phyloP scores from a whole-genome alignment of 1,140 invertebrate species.

The Nylanderia fulva region DNA sequence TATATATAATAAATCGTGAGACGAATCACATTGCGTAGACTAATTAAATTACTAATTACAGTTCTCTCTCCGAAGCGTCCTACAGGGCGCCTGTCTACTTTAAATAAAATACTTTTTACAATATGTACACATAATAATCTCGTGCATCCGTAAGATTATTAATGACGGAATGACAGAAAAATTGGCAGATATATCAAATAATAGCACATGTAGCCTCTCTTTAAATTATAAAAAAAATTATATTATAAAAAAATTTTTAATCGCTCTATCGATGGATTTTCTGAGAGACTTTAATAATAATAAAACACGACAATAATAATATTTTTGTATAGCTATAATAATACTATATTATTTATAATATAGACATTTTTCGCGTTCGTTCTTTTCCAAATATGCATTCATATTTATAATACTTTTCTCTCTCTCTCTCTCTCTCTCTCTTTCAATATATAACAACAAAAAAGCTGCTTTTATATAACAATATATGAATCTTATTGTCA shows the following conservation, averaged over 20 bases:
- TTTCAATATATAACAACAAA: not conserved
- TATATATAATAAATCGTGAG: not conserved
- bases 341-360: conserved; percentile 34
- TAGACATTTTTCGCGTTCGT: not conserved
- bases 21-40: conserved; percentile 16
- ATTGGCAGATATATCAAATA: conserved; percentile 25
- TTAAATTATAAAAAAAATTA: not conserved
- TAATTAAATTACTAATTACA: conserved; percentile 49
- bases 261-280: not conserved
- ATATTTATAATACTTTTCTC: no score
- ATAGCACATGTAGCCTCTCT: conserved; percentile 20
- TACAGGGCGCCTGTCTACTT: not conserved
- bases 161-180: conserved; percentile 24
- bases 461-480: not conserved
- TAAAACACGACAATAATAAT: not conserved
- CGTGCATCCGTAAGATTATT: conserved; percentile 18
- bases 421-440: no score
- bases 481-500: not conserved
- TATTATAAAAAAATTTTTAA: no score
- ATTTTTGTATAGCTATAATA: not conserved
- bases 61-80: not conserved
- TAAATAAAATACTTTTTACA: conserved; percentile 26
- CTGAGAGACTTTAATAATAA: not conserved
- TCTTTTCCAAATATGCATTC: not conserved
- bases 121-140: conserved; percentile 48